These are phyloP conservation scores for human (Homo sapiens) DNA, from an alignment of 2,113 vertebrate genomes.

Conservation along the genomic window GRCh38 chr4:159355001-159355500, in stretches of 20 bases:
- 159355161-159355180: constrained; percentile 19
- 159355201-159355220: neutral
- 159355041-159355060: neutral
- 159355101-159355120: neutral
- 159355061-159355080: neutral
- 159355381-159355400: neutral
- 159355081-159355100: neutral
- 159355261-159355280: neutral
- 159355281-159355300: neutral
- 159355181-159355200: neutral
- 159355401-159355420: neutral
- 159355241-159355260: neutral
- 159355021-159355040: neutral
- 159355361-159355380: neutral
- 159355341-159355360: neutral
- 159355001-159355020: neutral
- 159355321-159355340: neutral
- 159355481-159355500: neutral
- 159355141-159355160: neutral
- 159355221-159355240: neutral
- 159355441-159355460: too few relatives aligned
- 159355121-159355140: neutral
- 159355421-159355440: neutral
- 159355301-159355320: neutral
- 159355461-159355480: neutral